Percentiles rank a stretch among this genome's conserved stretches.
phyloP scores from a whole-genome alignment of 2,113 vertebrate species.

The Trinectes maculatus region DNA sequence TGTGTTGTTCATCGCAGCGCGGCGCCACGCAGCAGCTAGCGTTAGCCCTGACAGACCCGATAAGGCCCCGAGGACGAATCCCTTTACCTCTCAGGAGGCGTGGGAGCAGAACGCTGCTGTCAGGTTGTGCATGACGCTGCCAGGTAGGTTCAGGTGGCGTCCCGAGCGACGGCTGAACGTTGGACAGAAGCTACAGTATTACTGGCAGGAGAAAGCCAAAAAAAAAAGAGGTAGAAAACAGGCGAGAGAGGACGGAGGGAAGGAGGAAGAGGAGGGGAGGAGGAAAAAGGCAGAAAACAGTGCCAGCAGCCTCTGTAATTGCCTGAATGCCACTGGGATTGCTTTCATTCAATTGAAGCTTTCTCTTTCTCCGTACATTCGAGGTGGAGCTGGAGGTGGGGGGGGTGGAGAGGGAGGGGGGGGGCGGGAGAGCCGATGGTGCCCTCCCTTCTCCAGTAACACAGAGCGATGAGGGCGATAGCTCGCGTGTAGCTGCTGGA shows the following conservation, averaged over 20 bases:
- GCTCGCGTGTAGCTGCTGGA: slow-evolving; percentile 66
- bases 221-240: slow-evolving; percentile 46
- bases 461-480: slow-evolving; percentile 52
- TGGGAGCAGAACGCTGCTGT: slow-evolving; percentile 13
- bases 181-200: slow-evolving; percentile 80
- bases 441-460: slow-evolving; percentile 50
- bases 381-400: slow-evolving; percentile 31
- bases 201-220: slow-evolving; percentile 66
- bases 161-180: slow-evolving; percentile 76
- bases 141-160: slow-evolving; percentile 2
- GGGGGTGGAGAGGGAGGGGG: slow-evolving; percentile 39
- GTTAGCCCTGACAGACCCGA: slow-evolving; percentile 19
- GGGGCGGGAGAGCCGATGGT: slow-evolving; percentile 53
- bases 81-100: slow-evolving; percentile 26
- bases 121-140: slow-evolving; percentile 1
- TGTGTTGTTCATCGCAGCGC: slow-evolving; percentile 18
- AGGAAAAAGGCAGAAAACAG: slow-evolving; percentile 50
- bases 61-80: slow-evolving; percentile 41
- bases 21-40: not conserved
- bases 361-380: slow-evolving; percentile 61
- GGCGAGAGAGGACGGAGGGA: slow-evolving; percentile 44
- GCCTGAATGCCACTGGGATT: slow-evolving; percentile 77
- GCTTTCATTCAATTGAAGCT: slow-evolving; percentile 76
- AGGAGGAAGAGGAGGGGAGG: slow-evolving; percentile 10
- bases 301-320: slow-evolving; percentile 75